Evolutionary conservation across 2,888 invertebrate genomes (phyloP).

Genomic region (Coleophora flavipennella): DNA sequence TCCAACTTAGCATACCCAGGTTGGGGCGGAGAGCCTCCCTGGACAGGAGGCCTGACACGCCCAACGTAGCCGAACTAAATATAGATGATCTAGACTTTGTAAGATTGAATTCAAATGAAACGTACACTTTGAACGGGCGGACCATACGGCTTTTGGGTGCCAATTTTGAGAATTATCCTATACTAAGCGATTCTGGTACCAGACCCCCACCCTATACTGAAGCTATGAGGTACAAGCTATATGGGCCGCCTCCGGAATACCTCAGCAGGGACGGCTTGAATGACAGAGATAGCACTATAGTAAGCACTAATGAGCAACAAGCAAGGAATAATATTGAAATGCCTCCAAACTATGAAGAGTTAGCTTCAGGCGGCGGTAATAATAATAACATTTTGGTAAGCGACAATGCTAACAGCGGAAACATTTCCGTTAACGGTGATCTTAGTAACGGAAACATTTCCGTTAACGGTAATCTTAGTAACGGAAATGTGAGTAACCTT

Average conservation of each 20-base stretch:
- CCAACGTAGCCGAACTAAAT: slow-evolving; percentile 48
- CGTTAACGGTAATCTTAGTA: slow-evolving; percentile 6
- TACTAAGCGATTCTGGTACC: slow-evolving; percentile 20
- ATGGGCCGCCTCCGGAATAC: slow-evolving; percentile 63
- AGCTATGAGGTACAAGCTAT: slow-evolving; percentile 48
- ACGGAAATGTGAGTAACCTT: no score
- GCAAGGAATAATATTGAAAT: slow-evolving; percentile 48
- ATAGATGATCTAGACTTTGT: slow-evolving; percentile 50
- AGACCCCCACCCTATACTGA: slow-evolving; percentile 58
- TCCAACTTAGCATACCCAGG: slow-evolving; percentile 47
- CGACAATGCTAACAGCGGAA: slow-evolving; percentile 9
- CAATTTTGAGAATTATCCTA: slow-evolving; percentile 48
- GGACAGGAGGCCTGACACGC: slow-evolving; percentile 47
- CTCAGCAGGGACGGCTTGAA: slow-evolving; percentile 41
- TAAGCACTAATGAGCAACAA: slow-evolving; percentile 32
- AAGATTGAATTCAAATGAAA: slow-evolving; percentile 41
- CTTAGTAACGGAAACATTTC: slow-evolving; percentile 11
- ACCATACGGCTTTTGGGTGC: slow-evolving; percentile 57
- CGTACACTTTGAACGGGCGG: slow-evolving; percentile 57
- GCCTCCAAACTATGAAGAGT: slow-evolving; percentile 57
- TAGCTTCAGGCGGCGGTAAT: slow-evolving; percentile 22
- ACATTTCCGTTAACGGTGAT: slow-evolving; percentile 11
- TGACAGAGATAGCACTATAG: slow-evolving; percentile 9
- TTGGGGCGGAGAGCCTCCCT: slow-evolving; percentile 27
- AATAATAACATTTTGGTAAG: slow-evolving; percentile 2